Percentiles rank a stretch among this genome's conserved stretches.
Evolutionary conservation across 2,797 vertebrate genomes (phyloP).

Genomic region (Coilia nasus): DNA sequence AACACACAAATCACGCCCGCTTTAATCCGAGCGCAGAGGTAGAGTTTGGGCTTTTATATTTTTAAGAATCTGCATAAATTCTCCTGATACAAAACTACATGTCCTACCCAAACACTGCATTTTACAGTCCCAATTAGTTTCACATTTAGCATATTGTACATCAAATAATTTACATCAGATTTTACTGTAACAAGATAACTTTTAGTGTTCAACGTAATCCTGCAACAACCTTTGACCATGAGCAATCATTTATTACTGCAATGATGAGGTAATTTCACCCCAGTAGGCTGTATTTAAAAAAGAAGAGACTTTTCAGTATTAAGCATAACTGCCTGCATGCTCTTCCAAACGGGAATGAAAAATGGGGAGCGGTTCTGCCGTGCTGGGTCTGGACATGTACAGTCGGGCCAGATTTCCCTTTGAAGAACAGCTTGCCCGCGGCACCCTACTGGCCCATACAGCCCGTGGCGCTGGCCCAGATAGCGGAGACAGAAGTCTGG

Average conservation of each 20-base stretch:
- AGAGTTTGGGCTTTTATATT: neutral
- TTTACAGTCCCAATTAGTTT: neutral
- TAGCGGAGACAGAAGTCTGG: slow-evolving; percentile 21
- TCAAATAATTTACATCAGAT: neutral
- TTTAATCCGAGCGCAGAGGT: slow-evolving; percentile 42
- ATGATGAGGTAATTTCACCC: neutral
- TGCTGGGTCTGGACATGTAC: neutral
- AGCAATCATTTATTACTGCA: neutral
- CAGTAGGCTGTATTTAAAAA: neutral
- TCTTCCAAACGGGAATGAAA: slow-evolving; percentile 3
- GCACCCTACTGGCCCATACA: slow-evolving; percentile 40
- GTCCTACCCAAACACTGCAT: neutral
- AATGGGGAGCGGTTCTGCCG: neutral
- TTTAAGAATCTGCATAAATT: neutral
- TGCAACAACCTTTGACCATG: neutral
- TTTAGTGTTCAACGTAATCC: neutral
- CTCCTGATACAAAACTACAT: neutral
- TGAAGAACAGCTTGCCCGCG: slow-evolving; percentile 49
- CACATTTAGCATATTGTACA: neutral
- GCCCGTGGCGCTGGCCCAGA: neutral
- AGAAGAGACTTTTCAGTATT: neutral
- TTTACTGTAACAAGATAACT: neutral
- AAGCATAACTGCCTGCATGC: neutral
- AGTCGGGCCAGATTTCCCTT: slow-evolving; percentile 41
- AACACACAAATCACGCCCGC: slow-evolving; percentile 29